Percentiles rank a stretch among this genome's conserved stretches.
These are phyloP conservation scores for Sander vitreus DNA, from an alignment of 2,113 vertebrate species.

Conservation along the genomic window DNA sequence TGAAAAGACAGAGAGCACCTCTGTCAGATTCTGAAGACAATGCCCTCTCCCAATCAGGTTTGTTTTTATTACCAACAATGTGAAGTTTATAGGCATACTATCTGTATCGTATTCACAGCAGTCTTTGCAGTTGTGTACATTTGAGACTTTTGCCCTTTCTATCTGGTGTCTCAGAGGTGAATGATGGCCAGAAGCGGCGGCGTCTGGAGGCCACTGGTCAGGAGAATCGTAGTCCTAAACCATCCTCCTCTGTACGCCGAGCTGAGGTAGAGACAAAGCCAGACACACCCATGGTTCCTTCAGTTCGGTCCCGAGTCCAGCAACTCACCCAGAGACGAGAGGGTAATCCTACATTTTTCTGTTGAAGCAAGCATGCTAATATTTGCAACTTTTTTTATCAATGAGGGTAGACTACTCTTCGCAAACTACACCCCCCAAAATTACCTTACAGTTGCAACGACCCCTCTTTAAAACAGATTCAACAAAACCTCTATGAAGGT, in stretches of 20 bases:
- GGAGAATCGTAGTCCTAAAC: constrained; percentile 74
- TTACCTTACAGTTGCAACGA: background rate
- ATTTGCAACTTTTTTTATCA: background rate
- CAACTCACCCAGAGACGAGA: constrained; percentile 74
- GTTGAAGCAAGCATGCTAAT: background rate
- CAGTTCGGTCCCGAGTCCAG: constrained; percentile 75
- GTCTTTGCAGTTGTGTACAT: background rate
- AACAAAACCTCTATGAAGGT: background rate
- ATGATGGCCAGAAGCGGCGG: constrained; percentile 73
- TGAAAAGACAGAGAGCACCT: constrained; percentile 80
- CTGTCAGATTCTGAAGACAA: constrained; percentile 80
- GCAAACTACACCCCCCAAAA: background rate
- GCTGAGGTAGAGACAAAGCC: constrained; percentile 70
- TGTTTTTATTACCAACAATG: no score
- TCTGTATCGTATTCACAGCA: background rate
- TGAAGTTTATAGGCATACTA: background rate
- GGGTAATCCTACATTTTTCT: constrained; percentile 48
- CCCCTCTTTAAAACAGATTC: background rate
- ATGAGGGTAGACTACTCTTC: no score
- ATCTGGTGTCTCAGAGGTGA: constrained; percentile 45
- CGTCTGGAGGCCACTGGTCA: constrained; percentile 69
- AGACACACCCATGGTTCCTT: constrained; percentile 78
- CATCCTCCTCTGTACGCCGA: constrained; percentile 7
- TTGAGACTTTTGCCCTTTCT: background rate
- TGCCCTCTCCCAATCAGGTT: constrained; percentile 46